A percentile compares a stretch with the other conserved stretches of the same genome.
phyloP scores from a whole-genome alignment of 2,113 vertebrate genomes.

The Spilogale gracilis region DNA sequence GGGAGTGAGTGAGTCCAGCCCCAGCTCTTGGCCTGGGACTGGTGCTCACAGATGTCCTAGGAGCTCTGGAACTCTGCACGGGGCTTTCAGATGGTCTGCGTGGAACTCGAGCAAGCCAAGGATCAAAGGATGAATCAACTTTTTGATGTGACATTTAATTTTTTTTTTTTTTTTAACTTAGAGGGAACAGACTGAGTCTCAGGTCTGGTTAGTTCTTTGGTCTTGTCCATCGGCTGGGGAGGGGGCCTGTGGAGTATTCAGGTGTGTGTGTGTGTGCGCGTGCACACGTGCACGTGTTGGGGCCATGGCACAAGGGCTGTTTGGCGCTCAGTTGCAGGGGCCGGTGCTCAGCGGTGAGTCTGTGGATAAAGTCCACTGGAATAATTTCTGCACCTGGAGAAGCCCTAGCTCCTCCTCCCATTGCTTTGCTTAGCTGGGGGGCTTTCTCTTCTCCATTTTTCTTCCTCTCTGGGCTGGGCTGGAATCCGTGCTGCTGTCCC shows the following conservation, averaged over 20 bases:
- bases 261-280: slow-evolving; percentile 22
- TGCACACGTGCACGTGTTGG: neutral
- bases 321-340: neutral
- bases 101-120: slow-evolving; percentile 75
- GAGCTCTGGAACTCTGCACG: slow-evolving; percentile 75
- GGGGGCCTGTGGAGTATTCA: slow-evolving; percentile 33
- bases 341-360: neutral
- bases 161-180: slow-evolving; percentile 78
- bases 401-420: neutral
- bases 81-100: slow-evolving; percentile 80
- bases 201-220: slow-evolving; percentile 78
- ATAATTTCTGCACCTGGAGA: neutral
- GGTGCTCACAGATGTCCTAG: slow-evolving; percentile 77
- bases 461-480: neutral
- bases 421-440: slow-evolving; percentile 71
- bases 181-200: slow-evolving; percentile 74
- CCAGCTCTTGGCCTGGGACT: slow-evolving; percentile 69
- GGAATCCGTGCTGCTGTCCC: slow-evolving; percentile 45
- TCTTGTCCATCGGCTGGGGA: slow-evolving; percentile 55
- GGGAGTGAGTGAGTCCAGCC: slow-evolving; percentile 27
- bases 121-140: slow-evolving; percentile 84
- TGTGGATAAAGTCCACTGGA: neutral
- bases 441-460: slow-evolving; percentile 69
- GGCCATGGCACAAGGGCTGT: neutral
- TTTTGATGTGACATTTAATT: slow-evolving; percentile 86